A percentile compares a stretch with the other conserved stretches of the same genome.
These are phyloP conservation scores for Rhynchotus rufescens DNA, from an alignment of 2,797 vertebrate genomes.

Conservation along the genomic window DNA sequence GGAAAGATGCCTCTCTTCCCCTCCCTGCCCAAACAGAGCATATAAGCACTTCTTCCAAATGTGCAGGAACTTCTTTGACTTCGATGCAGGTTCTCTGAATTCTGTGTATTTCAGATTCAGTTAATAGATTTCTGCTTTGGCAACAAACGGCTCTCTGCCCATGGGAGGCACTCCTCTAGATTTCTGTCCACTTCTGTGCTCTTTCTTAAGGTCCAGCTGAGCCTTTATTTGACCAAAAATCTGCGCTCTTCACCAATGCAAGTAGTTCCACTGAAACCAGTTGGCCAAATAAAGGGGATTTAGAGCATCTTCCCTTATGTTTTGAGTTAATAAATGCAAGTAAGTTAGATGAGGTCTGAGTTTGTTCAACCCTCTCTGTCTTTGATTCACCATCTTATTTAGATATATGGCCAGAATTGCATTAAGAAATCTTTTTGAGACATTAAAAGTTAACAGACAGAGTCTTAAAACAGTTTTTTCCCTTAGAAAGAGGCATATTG, in stretches of 20 bases:
- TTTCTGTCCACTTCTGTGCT: not conserved
- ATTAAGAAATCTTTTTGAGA: conserved; percentile 24
- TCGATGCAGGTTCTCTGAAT: not conserved
- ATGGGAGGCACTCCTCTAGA: not conserved
- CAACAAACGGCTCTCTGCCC: not conserved
- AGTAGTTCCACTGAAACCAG: not conserved
- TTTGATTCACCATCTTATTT: not conserved
- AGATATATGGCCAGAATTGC: not conserved
- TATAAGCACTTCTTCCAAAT: not conserved
- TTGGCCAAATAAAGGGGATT: not conserved
- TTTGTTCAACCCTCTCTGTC: not conserved
- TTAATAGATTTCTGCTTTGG: not conserved
- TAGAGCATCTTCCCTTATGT: not conserved
- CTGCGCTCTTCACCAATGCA: not conserved
- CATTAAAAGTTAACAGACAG: not conserved
- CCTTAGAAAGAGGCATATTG: conserved; percentile 8
- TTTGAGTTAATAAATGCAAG: not conserved
- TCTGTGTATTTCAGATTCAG: not conserved
- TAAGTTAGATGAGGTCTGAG: not conserved
- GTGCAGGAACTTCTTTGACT: not conserved
- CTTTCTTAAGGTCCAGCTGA: not conserved
- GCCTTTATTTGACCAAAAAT: not conserved
- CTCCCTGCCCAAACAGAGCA: not conserved
- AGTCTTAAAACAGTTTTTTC: conserved; percentile 17
- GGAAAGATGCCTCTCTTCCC: not conserved